phyloP scores from a whole-genome alignment of 2,113 vertebrate species.

The Chionomys nivalis region DNA sequence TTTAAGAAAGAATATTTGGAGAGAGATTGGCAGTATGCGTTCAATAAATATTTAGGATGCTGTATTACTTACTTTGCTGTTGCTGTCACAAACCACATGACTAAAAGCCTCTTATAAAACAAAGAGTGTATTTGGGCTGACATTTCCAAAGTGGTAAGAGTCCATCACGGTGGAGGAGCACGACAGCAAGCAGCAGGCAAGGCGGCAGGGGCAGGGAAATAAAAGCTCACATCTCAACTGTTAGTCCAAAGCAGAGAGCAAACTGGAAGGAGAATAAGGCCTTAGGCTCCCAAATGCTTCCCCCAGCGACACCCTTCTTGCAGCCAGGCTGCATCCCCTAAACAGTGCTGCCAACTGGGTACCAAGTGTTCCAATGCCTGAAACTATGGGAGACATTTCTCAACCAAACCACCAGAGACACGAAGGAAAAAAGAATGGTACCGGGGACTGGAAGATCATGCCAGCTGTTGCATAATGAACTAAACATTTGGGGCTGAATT shows the following conservation, averaged over 20 bases:
- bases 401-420: background rate
- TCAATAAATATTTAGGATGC: background rate
- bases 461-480: background rate
- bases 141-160: background rate
- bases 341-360: background rate
- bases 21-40: background rate
- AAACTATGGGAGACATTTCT: background rate
- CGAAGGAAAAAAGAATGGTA: background rate
- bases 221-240: background rate
- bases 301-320: background rate
- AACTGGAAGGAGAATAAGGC: background rate
- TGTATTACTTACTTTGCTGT: background rate
- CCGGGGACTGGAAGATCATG: background rate
- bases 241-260: background rate
- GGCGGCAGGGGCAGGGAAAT: background rate
- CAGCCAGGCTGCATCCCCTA: background rate
- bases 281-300: background rate
- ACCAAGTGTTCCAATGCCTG: background rate
- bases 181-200: background rate
- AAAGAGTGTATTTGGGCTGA: background rate
- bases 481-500: conserved; percentile 2
- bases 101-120: background rate
- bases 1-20: background rate
- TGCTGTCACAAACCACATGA: background rate
- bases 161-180: background rate